Percentiles rank a stretch among this genome's conserved stretches.
phyloP scores from a whole-genome alignment of 2,113 vertebrate genomes.

The Rhineura floridana region DNA sequence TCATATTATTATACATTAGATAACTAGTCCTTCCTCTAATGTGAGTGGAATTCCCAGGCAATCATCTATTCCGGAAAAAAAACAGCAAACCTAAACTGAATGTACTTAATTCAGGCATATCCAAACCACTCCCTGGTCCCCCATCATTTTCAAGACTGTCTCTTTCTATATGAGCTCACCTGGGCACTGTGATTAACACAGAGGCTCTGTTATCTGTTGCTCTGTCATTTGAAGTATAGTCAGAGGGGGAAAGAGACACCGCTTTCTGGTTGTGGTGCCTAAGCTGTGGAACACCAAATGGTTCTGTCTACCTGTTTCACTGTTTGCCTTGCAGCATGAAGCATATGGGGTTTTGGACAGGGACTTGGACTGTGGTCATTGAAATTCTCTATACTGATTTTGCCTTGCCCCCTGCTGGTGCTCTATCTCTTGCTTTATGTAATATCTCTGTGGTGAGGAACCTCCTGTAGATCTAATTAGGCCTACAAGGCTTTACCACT shows the following conservation, averaged over 20 bases:
- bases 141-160: neutral
- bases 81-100: neutral
- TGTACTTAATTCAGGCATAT: neutral
- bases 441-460: too few relatives aligned
- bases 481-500: too few relatives aligned
- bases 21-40: neutral
- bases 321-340: too few relatives aligned
- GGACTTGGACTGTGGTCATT: too few relatives aligned
- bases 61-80: neutral
- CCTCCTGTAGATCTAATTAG: too few relatives aligned
- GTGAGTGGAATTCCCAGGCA: neutral
- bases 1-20: neutral
- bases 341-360: too few relatives aligned
- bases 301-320: too few relatives aligned
- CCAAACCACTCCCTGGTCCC: neutral
- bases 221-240: neutral
- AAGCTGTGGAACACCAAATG: too few relatives aligned
- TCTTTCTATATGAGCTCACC: neutral
- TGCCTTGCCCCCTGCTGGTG: too few relatives aligned
- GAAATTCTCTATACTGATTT: too few relatives aligned
- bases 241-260: neutral
- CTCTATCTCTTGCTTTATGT: too few relatives aligned
- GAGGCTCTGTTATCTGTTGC: neutral
- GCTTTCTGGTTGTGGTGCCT: neutral
- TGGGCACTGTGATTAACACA: neutral